phyloP scores from a whole-genome alignment of 2,888 invertebrate species.

The Urechis unicinctus region DNA sequence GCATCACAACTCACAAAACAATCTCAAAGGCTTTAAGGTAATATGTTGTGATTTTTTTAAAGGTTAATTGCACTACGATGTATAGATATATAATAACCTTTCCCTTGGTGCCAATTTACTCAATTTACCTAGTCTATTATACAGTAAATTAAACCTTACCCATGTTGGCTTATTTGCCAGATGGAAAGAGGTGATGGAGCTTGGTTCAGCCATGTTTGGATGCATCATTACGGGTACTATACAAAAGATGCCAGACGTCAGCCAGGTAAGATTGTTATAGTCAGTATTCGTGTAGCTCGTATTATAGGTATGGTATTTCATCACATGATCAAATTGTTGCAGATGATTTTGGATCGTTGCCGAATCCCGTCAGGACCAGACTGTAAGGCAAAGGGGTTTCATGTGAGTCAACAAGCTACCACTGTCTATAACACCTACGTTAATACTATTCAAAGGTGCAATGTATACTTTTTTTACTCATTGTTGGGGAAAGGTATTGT shows the following conservation, averaged over 20 bases:
- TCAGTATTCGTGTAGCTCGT: neutral
- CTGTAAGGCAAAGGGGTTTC: slow-evolving; percentile 26
- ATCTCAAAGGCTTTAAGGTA: too few species aligned
- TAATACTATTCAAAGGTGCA: neutral
- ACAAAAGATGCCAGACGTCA: slow-evolving; percentile 47
- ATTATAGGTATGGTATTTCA: too few species aligned
- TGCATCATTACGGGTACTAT: slow-evolving; percentile 45
- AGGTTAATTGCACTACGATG: too few species aligned
- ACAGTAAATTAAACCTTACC: neutral
- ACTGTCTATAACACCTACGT: too few species aligned
- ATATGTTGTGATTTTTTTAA: too few species aligned
- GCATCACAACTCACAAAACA: too few species aligned
- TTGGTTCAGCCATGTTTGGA: slow-evolving; percentile 12
- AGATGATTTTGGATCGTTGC: slow-evolving; percentile 44
- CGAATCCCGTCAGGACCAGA: slow-evolving; percentile 30
- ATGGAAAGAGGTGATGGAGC: slow-evolving; percentile 22
- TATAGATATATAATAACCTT: too few species aligned
- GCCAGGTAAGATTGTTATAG: slow-evolving; percentile 31
- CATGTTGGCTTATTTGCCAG: slow-evolving; percentile 9
- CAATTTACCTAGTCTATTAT: neutral
- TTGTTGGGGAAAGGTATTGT: too few species aligned
- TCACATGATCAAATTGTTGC: too few species aligned
- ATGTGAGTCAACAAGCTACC: too few species aligned
- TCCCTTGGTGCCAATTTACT: too few species aligned
- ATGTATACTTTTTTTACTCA: too few species aligned